Evolutionary conservation across 2,113 vertebrate species (phyloP).

Genomic region (Podilymbus podiceps): DNA sequence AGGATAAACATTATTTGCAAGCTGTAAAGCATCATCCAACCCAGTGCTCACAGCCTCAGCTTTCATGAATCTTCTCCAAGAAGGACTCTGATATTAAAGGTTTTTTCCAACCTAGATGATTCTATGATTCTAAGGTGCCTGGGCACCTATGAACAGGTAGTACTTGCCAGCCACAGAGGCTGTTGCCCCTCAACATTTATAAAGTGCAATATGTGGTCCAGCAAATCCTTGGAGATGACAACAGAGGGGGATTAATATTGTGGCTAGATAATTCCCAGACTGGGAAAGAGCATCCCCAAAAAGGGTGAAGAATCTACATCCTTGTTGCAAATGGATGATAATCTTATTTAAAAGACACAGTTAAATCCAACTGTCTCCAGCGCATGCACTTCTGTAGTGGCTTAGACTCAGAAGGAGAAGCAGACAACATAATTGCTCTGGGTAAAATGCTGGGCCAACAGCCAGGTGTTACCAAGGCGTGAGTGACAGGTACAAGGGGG

Average conservation of each 20-base stretch:
- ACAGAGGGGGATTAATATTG: not conserved
- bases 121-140: not conserved
- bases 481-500: not conserved
- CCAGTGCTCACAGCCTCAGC: not conserved
- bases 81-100: not conserved
- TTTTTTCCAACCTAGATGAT: too few species aligned
- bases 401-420: not conserved
- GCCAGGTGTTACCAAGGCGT: not conserved
- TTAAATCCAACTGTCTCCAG: not conserved
- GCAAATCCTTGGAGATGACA: not conserved
- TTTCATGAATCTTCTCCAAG: not conserved
- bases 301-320: not conserved
- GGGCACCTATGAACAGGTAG: not conserved
- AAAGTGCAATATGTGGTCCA: not conserved
- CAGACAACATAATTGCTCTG: not conserved
- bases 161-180: not conserved
- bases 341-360: not conserved
- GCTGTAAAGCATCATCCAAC: not conserved
- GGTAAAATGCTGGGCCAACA: not conserved
- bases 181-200: not conserved
- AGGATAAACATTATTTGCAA: not conserved
- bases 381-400: not conserved
- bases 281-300: not conserved
- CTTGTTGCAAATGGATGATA: not conserved
- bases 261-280: not conserved